Percentiles rank a stretch among this genome's conserved stretches.
Evolutionary conservation across 2,888 invertebrate species (phyloP).

Genomic region (Orthonychiurus folsomi): DNA sequence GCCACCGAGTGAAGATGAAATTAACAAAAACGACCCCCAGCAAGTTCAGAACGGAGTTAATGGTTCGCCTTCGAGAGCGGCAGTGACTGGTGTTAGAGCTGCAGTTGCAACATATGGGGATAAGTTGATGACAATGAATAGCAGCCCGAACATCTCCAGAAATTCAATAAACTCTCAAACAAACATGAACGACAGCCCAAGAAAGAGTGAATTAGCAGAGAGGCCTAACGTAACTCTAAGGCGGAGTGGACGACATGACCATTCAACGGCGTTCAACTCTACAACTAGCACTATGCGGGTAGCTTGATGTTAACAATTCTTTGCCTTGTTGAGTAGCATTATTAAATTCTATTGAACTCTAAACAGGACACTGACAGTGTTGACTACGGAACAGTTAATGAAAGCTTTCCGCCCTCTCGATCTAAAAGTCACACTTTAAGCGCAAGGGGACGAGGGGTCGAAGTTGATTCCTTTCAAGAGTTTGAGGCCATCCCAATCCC

Average conservation of each 20-base stretch:
- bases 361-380: neutral
- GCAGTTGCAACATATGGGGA: neutral
- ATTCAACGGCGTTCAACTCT: neutral
- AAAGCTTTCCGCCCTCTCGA: no score
- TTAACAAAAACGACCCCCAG: neutral
- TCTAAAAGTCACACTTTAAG: no score
- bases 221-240: neutral
- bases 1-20: neutral
- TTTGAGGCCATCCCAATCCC: no score
- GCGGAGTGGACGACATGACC: neutral
- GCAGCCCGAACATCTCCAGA: no score
- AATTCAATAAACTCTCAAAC: neutral
- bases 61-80: neutral
- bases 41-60: neutral
- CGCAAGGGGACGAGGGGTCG: no score
- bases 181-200: neutral
- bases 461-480: no score
- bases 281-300: no score
- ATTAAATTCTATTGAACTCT: no score
- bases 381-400: neutral
- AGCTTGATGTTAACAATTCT: no score
- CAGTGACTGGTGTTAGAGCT: neutral
- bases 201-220: neutral
- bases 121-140: neutral
- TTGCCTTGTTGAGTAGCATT: no score